Evolutionary conservation across 1,140 invertebrate genomes (phyloP).

Genomic region (Gryon sp.): DNA sequence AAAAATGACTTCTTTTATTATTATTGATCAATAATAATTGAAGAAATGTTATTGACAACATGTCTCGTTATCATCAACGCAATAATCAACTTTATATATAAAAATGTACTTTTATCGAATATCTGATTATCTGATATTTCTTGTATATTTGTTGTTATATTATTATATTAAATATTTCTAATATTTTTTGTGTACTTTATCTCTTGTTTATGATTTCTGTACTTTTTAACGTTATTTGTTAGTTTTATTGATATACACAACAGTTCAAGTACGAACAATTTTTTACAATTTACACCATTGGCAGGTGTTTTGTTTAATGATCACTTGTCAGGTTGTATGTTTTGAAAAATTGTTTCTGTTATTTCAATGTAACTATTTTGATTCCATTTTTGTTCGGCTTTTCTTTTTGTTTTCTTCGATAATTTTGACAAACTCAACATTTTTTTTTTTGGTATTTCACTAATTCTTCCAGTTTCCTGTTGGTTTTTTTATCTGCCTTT

Average conservation of each 20-base stretch:
- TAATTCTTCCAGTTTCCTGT: too few relatives aligned
- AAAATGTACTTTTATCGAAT: too few relatives aligned
- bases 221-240: slow-evolving; percentile 9
- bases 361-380: slow-evolving; percentile 16
- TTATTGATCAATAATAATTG: too few relatives aligned
- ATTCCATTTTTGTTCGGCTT: slow-evolving; percentile 8
- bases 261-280: slow-evolving; percentile 63
- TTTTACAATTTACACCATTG: slow-evolving; percentile 69
- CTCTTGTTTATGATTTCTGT: slow-evolving; percentile 1
- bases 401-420: slow-evolving; percentile 5
- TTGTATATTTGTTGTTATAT: too few relatives aligned
- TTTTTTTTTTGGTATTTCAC: too few relatives aligned
- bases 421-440: too few relatives aligned
- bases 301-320: slow-evolving; percentile 46
- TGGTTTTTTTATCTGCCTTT: background rate
- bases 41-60: too few relatives aligned
- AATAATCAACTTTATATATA: too few relatives aligned
- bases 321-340: slow-evolving; percentile 66
- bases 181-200: slow-evolving; percentile 10
- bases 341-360: slow-evolving; percentile 63
- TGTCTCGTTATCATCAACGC: too few relatives aligned
- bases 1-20: too few relatives aligned
- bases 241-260: slow-evolving; percentile 18
- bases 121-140: too few relatives aligned
- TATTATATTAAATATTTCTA: too few relatives aligned